These are phyloP conservation scores for Mantis religiosa DNA, from an alignment of 2,888 invertebrate species.

Conservation along the genomic window DNA sequence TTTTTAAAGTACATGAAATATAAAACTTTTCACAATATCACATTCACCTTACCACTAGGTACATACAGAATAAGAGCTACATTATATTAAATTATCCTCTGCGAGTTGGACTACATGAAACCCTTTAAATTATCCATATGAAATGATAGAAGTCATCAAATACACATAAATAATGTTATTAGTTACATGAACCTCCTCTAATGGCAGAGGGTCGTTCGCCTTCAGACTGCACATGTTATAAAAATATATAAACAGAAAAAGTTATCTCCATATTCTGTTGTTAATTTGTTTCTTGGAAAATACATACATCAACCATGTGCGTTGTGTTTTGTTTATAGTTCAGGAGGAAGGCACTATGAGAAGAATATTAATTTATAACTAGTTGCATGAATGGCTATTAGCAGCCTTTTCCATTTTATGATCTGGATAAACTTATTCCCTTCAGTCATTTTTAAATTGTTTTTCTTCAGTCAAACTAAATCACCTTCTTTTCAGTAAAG, in stretches of 20 bases:
- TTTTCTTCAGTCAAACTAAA: no score
- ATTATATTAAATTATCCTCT: background rate
- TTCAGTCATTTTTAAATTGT: no score
- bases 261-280: background rate
- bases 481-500: no score
- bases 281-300: no score
- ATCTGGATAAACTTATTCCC: no score
- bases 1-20: constrained; percentile 2
- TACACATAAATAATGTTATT: background rate
- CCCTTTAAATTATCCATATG: background rate
- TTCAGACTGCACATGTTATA: background rate
- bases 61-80: background rate
- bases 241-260: background rate
- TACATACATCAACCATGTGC: background rate
- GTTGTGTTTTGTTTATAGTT: background rate
- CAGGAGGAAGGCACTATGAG: no score
- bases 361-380: no score
- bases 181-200: background rate
- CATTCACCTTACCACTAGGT: background rate
- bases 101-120: background rate
- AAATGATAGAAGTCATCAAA: background rate
- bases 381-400: no score
- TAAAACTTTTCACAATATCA: constrained; percentile 4
- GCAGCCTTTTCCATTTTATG: no score
- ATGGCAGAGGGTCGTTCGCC: background rate